Conservation (phyloP, 2,797 vertebrate species). For the Galago senegalensis region DNA sequence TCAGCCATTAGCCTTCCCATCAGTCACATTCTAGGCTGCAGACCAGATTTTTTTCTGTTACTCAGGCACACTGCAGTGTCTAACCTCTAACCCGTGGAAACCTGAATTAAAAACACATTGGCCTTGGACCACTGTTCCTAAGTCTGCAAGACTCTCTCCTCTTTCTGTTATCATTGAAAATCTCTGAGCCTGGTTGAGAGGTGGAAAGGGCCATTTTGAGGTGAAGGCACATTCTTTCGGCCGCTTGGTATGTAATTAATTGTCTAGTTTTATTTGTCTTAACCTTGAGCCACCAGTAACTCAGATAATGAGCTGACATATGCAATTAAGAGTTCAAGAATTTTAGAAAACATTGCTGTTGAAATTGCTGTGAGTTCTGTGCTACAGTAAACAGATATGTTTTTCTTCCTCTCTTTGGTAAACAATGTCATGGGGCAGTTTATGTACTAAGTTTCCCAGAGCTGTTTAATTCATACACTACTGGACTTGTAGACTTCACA, state of each 20-base stretch:
- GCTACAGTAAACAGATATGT: not conserved
- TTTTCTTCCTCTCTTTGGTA: not conserved
- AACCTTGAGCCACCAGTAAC: not conserved
- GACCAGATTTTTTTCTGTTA: not conserved
- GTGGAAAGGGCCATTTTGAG: not conserved
- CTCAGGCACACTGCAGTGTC: not conserved
- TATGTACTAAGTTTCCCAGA: not conserved
- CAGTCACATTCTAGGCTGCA: accelerated
- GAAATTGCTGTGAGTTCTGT: not conserved
- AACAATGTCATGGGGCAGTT: not conserved
- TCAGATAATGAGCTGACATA: not conserved
- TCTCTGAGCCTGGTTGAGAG: not conserved
- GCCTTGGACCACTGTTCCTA: not conserved
- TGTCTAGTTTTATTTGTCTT: conserved; percentile 49
- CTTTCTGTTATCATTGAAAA: not conserved
- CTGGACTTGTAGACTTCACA: not conserved
- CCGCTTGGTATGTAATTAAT: not conserved
- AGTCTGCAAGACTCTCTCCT: not conserved
- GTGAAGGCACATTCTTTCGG: not conserved
- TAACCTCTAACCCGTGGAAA: not conserved
- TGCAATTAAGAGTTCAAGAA: conserved; percentile 53
- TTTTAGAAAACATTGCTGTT: not conserved
- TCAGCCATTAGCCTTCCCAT: not conserved
- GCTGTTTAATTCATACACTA: not conserved
- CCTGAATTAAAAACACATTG: not conserved